These are phyloP conservation scores for Himalopsyche tibetana DNA, from an alignment of 2,888 invertebrate species.

Conservation along the genomic window DNA sequence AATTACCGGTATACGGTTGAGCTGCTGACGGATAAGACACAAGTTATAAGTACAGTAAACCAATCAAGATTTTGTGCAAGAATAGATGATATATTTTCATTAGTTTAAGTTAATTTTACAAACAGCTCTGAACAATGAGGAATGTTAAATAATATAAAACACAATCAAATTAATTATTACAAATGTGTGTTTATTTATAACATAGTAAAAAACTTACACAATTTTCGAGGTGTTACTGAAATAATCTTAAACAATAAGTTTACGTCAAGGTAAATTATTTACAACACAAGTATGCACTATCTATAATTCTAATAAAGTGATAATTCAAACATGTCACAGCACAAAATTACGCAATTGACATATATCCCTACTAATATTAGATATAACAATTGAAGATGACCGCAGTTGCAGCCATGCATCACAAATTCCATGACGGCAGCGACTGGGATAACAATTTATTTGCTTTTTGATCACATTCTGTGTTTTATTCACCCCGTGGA, in stretches of 20 bases:
- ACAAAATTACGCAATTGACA: constrained; percentile 65
- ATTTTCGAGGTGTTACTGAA: background rate
- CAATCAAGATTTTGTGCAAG: constrained; percentile 22
- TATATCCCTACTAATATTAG: constrained; percentile 47
- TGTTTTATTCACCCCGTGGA: background rate
- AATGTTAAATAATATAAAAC: constrained; percentile 5
- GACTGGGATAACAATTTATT: constrained; percentile 56
- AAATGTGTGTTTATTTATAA: background rate
- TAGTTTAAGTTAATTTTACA: constrained; percentile 12
- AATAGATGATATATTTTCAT: constrained; percentile 16
- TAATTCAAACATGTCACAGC: constrained; percentile 64
- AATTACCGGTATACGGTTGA: constrained; percentile 5
- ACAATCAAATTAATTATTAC: background rate
- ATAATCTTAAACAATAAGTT: constrained; percentile 19
- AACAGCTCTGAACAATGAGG: constrained; percentile 22
- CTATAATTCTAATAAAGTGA: constrained; percentile 46
- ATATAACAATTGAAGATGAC: constrained; percentile 32
- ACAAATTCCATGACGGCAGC: constrained; percentile 50
- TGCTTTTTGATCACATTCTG: constrained; percentile 34
- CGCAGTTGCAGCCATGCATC: background rate
- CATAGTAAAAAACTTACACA: background rate
- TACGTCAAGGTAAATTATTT: constrained; percentile 50
- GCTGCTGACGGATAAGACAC: constrained; percentile 12
- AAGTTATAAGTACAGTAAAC: constrained; percentile 10
- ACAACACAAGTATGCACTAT: constrained; percentile 43